phyloP scores from a whole-genome alignment of 2,888 invertebrate species.

The Congeria kusceri region DNA sequence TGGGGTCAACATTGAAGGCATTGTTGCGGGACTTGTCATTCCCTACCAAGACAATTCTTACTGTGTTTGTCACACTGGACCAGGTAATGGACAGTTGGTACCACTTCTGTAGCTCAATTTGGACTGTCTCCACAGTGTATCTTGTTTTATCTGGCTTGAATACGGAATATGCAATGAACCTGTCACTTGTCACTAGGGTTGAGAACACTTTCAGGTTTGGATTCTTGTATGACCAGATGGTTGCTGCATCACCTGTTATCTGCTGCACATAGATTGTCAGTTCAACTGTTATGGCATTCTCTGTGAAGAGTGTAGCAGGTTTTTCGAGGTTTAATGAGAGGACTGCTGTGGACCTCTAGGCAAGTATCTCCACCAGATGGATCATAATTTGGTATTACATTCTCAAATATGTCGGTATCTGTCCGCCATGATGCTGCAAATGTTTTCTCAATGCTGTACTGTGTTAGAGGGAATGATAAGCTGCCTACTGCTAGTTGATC shows the following conservation, averaged over 20 bases:
- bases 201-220: constrained; percentile 28
- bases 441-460: constrained; percentile 48
- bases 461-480: constrained; percentile 51
- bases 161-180: constrained; percentile 40
- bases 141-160: constrained; percentile 13
- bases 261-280: too few species aligned
- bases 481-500: too few species aligned
- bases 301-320: constrained; percentile 60
- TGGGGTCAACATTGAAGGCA: not conserved
- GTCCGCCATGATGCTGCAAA: constrained; percentile 71
- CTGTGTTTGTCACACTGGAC: constrained; percentile 34
- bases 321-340: constrained; percentile 46
- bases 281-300: too few species aligned
- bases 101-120: constrained; percentile 61
- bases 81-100: constrained; percentile 71
- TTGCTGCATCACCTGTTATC: too few species aligned
- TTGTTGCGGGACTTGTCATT: constrained; percentile 33
- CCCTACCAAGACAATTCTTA: constrained; percentile 57
- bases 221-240: constrained; percentile 68
- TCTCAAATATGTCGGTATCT: too few species aligned
- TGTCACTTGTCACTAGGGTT: constrained; percentile 59
- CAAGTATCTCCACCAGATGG: too few species aligned
- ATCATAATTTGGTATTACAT: constrained; percentile 28
- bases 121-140: constrained; percentile 34
- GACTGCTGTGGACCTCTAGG: constrained; percentile 46